Percentiles rank a stretch among this genome's conserved stretches.
Evolutionary conservation across 2,797 vertebrate genomes (phyloP).

Genomic region (Clarias fuscus): DNA sequence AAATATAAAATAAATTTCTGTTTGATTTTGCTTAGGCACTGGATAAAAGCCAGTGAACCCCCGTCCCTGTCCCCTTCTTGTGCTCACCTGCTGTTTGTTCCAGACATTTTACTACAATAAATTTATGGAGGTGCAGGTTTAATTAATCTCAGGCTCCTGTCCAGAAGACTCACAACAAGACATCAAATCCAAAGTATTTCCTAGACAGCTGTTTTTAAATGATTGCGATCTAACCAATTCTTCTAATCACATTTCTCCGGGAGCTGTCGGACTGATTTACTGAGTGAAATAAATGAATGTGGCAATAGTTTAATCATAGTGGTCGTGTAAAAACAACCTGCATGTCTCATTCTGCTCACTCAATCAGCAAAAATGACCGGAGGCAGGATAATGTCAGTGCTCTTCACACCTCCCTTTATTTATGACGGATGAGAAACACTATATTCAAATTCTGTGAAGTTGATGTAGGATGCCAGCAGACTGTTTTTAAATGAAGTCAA

Average conservation of each 20-base stretch:
- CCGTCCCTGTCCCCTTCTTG: not conserved
- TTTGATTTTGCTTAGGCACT: not conserved
- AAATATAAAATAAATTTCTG: not conserved
- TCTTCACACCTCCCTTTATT: constrained; percentile 1
- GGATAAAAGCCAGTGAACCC: not conserved
- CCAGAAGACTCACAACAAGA: not conserved
- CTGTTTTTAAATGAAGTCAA: not conserved
- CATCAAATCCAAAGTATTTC: constrained; percentile 63
- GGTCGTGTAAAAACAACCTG: constrained; percentile 17
- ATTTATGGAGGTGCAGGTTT: not conserved
- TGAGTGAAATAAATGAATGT: not conserved
- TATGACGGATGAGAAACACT: not conserved
- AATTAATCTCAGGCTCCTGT: not conserved
- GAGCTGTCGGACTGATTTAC: constrained; percentile 18
- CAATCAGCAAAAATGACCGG: not conserved
- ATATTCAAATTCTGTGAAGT: not conserved
- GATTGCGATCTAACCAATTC: constrained; percentile 72
- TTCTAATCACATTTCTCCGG: constrained; percentile 28
- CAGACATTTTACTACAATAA: not conserved
- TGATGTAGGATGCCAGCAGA: not conserved
- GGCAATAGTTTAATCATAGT: not conserved
- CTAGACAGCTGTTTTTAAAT: constrained; percentile 70
- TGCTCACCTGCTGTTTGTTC: not conserved
- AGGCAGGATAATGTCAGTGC: constrained; percentile 9
- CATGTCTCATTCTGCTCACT: constrained; percentile 15